Evolutionary conservation across 2,113 vertebrate species (phyloP).

Genomic region (Anas platyrhynchos): DNA sequence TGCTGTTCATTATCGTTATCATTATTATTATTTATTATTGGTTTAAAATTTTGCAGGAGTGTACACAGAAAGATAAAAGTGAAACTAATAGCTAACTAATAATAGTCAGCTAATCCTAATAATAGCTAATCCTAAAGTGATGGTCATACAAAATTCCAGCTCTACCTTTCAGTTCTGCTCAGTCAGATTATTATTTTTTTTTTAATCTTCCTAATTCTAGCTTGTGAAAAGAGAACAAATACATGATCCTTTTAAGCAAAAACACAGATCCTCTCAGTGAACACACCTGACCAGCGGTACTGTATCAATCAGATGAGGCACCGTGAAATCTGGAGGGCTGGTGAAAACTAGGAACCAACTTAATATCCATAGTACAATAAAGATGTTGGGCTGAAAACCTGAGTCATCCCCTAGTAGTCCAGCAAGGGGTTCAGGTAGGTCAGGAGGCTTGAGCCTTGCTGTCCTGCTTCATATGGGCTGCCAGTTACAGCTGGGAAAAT

Average conservation of each 20-base stretch:
- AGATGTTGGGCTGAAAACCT: background rate
- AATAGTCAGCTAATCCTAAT: background rate
- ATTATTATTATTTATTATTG: too few species aligned
- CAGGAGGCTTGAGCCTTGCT: background rate
- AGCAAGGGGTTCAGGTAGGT: background rate
- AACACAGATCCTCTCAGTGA: background rate
- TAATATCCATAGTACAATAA: background rate
- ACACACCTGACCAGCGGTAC: background rate
- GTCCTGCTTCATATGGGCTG: background rate
- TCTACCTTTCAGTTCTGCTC: background rate
- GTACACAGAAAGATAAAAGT: background rate
- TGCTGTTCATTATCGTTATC: background rate
- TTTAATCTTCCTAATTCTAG: background rate
- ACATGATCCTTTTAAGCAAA: background rate
- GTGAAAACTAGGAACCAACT: background rate
- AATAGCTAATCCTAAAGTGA: background rate
- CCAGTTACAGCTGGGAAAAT: background rate
- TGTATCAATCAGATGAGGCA: background rate
- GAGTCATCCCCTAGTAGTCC: background rate
- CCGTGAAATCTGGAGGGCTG: background rate
- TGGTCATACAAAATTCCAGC: background rate
- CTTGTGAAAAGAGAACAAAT: background rate
- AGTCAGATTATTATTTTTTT: background rate
- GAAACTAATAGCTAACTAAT: background rate
- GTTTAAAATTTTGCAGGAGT: background rate